phyloP scores from a whole-genome alignment of 2,113 vertebrate species.

The Hyaena hyaena region DNA sequence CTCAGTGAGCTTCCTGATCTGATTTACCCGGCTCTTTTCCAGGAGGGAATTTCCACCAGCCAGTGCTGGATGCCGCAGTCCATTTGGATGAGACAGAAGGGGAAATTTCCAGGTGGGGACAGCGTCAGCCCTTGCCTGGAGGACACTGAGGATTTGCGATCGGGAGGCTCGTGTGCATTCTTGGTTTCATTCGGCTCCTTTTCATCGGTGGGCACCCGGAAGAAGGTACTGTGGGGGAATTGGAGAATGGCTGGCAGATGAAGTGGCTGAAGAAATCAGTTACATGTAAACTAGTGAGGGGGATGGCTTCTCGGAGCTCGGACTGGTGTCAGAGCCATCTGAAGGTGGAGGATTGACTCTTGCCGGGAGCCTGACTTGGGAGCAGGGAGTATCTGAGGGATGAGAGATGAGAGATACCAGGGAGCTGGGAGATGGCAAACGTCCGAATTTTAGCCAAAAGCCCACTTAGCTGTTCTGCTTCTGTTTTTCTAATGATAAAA shows the following conservation, averaged over 20 bases:
- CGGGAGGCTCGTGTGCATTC: too few species aligned
- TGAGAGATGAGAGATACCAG: too few species aligned
- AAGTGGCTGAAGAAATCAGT: background rate
- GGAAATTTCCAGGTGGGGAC: background rate
- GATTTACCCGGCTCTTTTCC: background rate
- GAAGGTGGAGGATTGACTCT: background rate
- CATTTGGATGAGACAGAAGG: background rate
- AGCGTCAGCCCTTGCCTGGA: background rate
- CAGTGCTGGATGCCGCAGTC: background rate
- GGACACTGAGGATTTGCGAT: background rate
- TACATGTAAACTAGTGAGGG: background rate
- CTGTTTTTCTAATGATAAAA: background rate
- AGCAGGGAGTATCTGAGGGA: background rate
- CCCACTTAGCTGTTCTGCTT: background rate
- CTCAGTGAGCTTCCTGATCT: background rate
- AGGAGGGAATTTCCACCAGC: background rate
- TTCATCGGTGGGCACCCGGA: background rate
- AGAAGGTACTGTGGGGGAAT: background rate
- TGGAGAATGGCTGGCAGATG: background rate
- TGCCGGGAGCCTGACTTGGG: background rate
- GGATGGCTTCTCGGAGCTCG: background rate
- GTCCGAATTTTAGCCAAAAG: background rate
- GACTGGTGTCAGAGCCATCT: background rate
- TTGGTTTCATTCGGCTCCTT: background rate
- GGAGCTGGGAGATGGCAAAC: background rate